phyloP scores from a whole-genome alignment of 2,797 vertebrate genomes.

The Microctenopoma stevenorrisi region DNA sequence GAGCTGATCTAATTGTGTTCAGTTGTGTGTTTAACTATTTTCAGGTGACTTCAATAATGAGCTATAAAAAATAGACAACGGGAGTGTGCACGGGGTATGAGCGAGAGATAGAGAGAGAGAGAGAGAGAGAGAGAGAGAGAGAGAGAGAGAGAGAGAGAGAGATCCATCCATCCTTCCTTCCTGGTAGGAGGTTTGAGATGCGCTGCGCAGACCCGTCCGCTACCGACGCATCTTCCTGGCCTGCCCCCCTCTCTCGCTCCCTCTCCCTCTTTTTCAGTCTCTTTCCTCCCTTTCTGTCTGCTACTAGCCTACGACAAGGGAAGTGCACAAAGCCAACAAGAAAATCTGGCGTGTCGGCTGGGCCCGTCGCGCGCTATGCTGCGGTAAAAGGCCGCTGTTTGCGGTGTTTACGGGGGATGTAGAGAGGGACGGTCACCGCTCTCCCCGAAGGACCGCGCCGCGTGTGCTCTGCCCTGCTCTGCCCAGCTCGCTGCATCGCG shows the following conservation, averaged over 20 bases:
- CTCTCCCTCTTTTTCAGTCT: constrained; percentile 31
- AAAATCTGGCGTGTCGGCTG: constrained; percentile 60
- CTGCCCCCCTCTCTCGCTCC: constrained; percentile 40
- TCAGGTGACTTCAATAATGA: constrained; percentile 72
- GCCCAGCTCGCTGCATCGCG: constrained; percentile 74
- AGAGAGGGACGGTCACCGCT: constrained; percentile 68
- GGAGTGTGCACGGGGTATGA: constrained; percentile 29
- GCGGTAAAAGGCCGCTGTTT: constrained; percentile 70
- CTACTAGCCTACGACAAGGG: constrained; percentile 63
- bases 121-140: constrained; percentile 10
- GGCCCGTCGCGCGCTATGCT: constrained; percentile 66
- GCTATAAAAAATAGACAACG: constrained; percentile 66
- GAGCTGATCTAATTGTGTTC: constrained; percentile 34
- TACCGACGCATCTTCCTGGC: constrained; percentile 77
- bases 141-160: constrained; percentile 3
- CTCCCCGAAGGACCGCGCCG: constrained; percentile 59
- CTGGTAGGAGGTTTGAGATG: constrained; percentile 79
- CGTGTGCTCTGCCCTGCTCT: constrained; percentile 55
- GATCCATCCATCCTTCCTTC: constrained; percentile 63
- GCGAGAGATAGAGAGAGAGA: constrained; percentile 8
- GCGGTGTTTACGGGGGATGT: constrained; percentile 78
- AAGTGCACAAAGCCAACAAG: constrained; percentile 64
- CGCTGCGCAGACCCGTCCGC: constrained; percentile 74
- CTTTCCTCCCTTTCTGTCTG: constrained; percentile 66
- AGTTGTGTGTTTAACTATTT: constrained; percentile 59